Evolutionary conservation across 2,888 invertebrate species (phyloP), one percentile per base, ranked within the genome.

Genomic region (Miltochrista miniata): DNA sequence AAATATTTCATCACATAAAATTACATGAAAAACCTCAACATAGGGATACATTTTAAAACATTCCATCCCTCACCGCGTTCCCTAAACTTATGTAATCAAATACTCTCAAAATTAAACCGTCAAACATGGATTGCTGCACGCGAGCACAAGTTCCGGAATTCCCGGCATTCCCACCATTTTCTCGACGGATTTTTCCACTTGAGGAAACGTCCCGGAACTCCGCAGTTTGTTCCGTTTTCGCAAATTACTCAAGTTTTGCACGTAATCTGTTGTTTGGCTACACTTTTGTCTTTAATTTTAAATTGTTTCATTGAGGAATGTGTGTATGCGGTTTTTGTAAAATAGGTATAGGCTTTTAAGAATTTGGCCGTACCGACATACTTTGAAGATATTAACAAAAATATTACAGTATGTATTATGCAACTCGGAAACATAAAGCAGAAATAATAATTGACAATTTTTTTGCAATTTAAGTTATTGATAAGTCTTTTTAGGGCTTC

Each of bases 191-290:
- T 64, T 67, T 66, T 59, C 60, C 56, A 54, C 51, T 54, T 13
- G 56, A 64, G 53, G 12, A 43, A 66, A 64, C 40, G 51, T 45
- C 24, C 44, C 10, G 43, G 8, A 44, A 49, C 51, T 47, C 31
- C 41, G 39, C 10, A 31, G 67, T 46, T 49, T 56, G 18, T 52
- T 50, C 42, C 51, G 51, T 62, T 63, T 56, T 66, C 31, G 46
- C 55, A 45, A 63, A 66, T 59, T 50, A 56, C 59, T 48, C 46
- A 48, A 45, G 41, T 62, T 59, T 48, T 18, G 14, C 44, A 39
- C 59, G 66, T 62, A 54, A 66, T 62, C 54, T 44, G 43, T 62
- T 62, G 63, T 56, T 55, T 42, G 33, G 53, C 13, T 43, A 10
- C n/a, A 37, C 35, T 35, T 42, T 33, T 38, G 34, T 53, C 50